These are phyloP conservation scores for Acleris sparsana DNA, from an alignment of 2,888 invertebrate genomes.

Conservation along the genomic window DNA sequence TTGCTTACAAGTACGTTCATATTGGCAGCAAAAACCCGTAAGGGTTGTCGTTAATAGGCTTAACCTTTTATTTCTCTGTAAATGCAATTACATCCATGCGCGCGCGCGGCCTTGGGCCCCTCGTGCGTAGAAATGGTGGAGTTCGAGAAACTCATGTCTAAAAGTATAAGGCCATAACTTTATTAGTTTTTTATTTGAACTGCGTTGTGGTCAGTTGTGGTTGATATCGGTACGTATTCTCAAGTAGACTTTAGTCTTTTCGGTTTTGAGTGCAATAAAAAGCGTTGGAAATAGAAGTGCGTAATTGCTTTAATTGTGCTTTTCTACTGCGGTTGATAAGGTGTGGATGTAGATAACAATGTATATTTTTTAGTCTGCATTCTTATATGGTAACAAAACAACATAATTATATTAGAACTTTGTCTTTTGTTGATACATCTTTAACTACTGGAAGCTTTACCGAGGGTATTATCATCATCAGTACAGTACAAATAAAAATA, in stretches of 20 bases:
- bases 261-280: neutral
- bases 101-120: conserved; percentile 51
- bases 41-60: conserved; percentile 58
- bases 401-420: too few relatives aligned
- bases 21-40: conserved; percentile 43
- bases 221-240: neutral
- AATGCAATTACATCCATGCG: conserved; percentile 63
- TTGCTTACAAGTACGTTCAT: conserved; percentile 52
- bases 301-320: conserved; percentile 26
- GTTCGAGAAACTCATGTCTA: conserved; percentile 17
- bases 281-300: conserved; percentile 27
- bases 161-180: neutral
- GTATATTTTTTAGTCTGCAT: neutral
- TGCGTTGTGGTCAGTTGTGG: neutral
- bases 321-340: conserved; percentile 2
- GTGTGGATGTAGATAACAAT: conserved; percentile 1
- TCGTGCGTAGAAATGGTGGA: conserved; percentile 43
- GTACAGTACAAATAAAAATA: too few relatives aligned
- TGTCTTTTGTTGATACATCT: too few relatives aligned
- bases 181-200: neutral
- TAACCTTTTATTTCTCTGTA: conserved; percentile 74
- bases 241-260: neutral
- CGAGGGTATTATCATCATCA: too few relatives aligned
- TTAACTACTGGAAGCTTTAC: too few relatives aligned
- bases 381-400: too few relatives aligned